Percentiles rank a stretch among this genome's conserved stretches.
Conservation (phyloP, 92 coral and sea anemone species). For the Zoanthus sansibaricus region DNA sequence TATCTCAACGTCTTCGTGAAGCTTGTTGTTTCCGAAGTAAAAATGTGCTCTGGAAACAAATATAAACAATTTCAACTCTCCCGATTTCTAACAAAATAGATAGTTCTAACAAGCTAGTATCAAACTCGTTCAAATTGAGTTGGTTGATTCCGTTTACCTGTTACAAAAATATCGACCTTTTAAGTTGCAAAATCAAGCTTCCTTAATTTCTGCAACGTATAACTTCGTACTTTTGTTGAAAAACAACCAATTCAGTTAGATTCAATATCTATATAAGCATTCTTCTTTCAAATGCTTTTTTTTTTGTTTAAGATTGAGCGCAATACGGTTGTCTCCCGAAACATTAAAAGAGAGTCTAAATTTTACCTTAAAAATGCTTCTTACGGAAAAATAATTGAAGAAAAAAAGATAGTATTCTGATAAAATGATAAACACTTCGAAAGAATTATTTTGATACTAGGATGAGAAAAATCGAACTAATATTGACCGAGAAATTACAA, state of each 20-base stretch:
- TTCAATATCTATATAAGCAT: neutral
- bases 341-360: neutral
- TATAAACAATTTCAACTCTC: neutral
- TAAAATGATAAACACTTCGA: neutral
- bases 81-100: slow-evolving; percentile 1
- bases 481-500: slow-evolving; percentile 9
- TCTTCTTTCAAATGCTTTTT: slow-evolving; percentile 1
- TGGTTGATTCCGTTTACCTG: slow-evolving; percentile 4
- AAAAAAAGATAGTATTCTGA: neutral
- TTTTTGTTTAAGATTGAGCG: slow-evolving; percentile 1
- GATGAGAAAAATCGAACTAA: slow-evolving; percentile 3
- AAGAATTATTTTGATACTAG: slow-evolving; percentile 3
- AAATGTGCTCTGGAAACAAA: slow-evolving; percentile 15
- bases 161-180: neutral
- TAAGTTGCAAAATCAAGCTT: slow-evolving; percentile 18
- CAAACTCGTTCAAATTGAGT: neutral
- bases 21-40: slow-evolving; percentile 12
- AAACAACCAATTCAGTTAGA: slow-evolving; percentile 17
- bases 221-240: neutral
- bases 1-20: slow-evolving; percentile 12
- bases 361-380: slow-evolving; percentile 1
- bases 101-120: neutral
- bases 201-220: slow-evolving; percentile 7
- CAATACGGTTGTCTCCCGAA: slow-evolving; percentile 4
- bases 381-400: slow-evolving; percentile 3